phyloP scores from a whole-genome alignment of 2,113 vertebrate genomes.

The Aphelocoma coerulescens region DNA sequence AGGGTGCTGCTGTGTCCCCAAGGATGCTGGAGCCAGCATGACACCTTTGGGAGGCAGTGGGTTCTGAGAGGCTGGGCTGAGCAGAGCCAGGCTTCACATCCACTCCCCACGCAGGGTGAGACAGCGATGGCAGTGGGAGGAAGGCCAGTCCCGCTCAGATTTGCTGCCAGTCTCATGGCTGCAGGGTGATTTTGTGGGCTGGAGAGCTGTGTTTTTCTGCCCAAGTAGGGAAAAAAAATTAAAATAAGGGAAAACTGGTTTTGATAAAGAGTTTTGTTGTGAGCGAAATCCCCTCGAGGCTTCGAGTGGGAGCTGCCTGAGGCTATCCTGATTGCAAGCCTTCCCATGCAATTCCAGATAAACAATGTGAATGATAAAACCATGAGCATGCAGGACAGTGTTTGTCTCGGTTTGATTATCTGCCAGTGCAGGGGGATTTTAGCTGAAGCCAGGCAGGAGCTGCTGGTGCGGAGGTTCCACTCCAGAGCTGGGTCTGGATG shows the following conservation, averaged over 20 bases:
- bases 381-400: not conserved
- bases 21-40: not conserved
- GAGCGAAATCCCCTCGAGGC: slow-evolving; percentile 6
- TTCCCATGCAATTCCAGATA: slow-evolving; percentile 47
- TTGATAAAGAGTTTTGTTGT: slow-evolving; percentile 1
- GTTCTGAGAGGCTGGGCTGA: not conserved
- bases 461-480: not conserved
- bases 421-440: not conserved
- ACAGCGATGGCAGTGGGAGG: not conserved
- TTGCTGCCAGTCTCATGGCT: not conserved
- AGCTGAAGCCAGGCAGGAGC: not conserved
- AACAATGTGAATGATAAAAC: slow-evolving; percentile 23
- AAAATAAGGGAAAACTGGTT: not conserved
- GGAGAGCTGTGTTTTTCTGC: not conserved
- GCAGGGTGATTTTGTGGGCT: not conserved
- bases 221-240: not conserved
- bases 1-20: not conserved
- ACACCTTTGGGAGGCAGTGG: not conserved
- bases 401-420: slow-evolving; percentile 9
- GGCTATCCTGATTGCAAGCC: slow-evolving; percentile 44
- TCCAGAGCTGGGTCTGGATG: not conserved
- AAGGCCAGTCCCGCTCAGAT: not conserved
- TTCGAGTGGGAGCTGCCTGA: slow-evolving; percentile 21
- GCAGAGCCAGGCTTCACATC: not conserved
- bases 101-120: rapidly evolving